Evolutionary conservation across 2,113 vertebrate species (phyloP).

Genomic region (Illadopsis cleaveri): DNA sequence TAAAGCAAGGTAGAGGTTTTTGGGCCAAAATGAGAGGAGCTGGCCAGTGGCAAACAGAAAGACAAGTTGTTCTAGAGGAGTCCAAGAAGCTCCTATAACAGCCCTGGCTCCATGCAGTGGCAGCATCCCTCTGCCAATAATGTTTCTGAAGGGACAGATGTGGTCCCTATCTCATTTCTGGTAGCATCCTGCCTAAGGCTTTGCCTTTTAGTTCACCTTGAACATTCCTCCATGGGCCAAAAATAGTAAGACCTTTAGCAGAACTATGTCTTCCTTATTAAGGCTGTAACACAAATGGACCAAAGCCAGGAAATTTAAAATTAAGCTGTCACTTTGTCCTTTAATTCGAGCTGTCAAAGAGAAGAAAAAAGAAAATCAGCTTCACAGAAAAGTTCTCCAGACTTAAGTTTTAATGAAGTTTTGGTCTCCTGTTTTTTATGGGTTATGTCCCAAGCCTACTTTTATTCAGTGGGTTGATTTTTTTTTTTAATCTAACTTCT

Average conservation of each 20-base stretch:
- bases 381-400: background rate
- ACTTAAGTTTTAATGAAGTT: background rate
- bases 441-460: background rate
- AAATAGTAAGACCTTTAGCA: conserved; percentile 15
- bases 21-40: background rate
- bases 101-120: background rate
- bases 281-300: background rate
- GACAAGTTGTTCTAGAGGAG: background rate
- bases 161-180: background rate
- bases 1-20: background rate
- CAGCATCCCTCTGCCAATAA: background rate
- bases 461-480: background rate
- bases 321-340: conserved; percentile 31
- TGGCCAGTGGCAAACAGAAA: background rate
- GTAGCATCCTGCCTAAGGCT: background rate
- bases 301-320: background rate
- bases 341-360: background rate
- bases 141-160: background rate
- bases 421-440: background rate
- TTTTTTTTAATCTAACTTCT: background rate
- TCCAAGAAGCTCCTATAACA: background rate
- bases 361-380: conserved; percentile 2
- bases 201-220: conserved; percentile 7
- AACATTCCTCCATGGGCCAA: background rate
- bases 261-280: conserved; percentile 25